Conservation (phyloP, 2,797 vertebrate genomes). For the Erithacus rubecula region DNA sequence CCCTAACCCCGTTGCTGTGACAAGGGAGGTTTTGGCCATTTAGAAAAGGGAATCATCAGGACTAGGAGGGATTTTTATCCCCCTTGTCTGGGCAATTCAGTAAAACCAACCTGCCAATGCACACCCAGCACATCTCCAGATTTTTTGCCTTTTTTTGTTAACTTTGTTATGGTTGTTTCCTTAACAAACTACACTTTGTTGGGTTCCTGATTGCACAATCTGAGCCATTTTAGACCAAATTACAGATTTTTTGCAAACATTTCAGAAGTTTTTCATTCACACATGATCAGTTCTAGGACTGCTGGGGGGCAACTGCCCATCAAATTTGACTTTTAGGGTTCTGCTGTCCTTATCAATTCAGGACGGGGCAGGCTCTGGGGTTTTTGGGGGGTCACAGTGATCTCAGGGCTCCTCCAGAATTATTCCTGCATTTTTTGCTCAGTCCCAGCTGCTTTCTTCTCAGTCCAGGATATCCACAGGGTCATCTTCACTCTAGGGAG, state of each 20-base stretch:
- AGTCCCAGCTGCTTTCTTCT: not conserved
- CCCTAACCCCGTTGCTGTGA: not conserved
- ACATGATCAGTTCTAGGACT: not conserved
- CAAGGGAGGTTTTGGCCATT: not conserved
- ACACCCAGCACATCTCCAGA: not conserved
- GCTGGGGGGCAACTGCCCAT: not conserved
- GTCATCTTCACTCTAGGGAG: not conserved
- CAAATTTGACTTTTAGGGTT: not conserved
- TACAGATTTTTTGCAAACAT: rapidly evolving
- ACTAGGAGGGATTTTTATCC: not conserved
- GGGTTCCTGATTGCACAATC: not conserved
- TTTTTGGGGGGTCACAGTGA: rapidly evolving
- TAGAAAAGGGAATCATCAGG: not conserved
- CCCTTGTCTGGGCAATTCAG: not conserved
- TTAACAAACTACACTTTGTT: not conserved
- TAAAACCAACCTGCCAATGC: not conserved
- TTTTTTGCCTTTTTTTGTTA: not conserved
- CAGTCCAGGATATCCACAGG: not conserved
- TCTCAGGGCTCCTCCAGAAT: not conserved
- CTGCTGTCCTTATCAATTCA: not conserved
- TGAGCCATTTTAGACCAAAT: not conserved
- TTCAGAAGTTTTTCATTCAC: not conserved
- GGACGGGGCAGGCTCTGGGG: not conserved
- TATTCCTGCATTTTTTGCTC: rapidly evolving
- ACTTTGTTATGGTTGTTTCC: not conserved